These are phyloP conservation scores for Rosalia funebris DNA, from an alignment of 2,888 invertebrate species.

Conservation along the genomic window DNA sequence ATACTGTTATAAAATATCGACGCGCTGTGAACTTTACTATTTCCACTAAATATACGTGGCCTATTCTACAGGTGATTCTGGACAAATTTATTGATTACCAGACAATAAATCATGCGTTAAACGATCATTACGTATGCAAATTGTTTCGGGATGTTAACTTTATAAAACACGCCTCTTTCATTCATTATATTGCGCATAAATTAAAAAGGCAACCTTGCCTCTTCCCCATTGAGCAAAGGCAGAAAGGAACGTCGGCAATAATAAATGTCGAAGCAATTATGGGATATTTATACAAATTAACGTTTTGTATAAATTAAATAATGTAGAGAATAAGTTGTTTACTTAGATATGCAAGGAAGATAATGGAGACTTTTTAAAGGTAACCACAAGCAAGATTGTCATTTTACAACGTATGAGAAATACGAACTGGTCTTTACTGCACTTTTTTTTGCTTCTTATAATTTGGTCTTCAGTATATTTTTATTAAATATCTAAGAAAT, in stretches of 20 bases:
- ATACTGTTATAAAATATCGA: neutral
- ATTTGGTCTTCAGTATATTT: too few relatives aligned
- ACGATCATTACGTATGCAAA: conserved; percentile 26
- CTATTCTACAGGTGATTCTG: conserved; percentile 12
- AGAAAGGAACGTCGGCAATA: neutral
- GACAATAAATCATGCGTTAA: conserved; percentile 32
- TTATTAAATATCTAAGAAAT: too few relatives aligned
- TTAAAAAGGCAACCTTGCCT: conserved; percentile 24
- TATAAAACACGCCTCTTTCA: conserved; percentile 31
- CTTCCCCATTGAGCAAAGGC: conserved; percentile 21
- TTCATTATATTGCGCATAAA: conserved; percentile 25
- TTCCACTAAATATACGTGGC: conserved; percentile 6
- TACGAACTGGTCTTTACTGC: too few relatives aligned
- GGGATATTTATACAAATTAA: neutral
- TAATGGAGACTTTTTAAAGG: too few relatives aligned
- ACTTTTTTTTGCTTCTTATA: too few relatives aligned
- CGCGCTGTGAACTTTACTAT: neutral
- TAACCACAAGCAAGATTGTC: too few relatives aligned
- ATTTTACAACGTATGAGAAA: too few relatives aligned
- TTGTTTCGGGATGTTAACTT: conserved; percentile 30
- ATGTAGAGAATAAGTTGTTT: conserved; percentile 1
- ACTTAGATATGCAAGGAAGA: neutral
- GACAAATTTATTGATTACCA: conserved; percentile 30
- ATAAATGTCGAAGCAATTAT: conserved; percentile 7
- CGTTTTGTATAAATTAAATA: neutral